phyloP scores from a whole-genome alignment of 2,113 vertebrate species.

The Camarhynchus parvulus region DNA sequence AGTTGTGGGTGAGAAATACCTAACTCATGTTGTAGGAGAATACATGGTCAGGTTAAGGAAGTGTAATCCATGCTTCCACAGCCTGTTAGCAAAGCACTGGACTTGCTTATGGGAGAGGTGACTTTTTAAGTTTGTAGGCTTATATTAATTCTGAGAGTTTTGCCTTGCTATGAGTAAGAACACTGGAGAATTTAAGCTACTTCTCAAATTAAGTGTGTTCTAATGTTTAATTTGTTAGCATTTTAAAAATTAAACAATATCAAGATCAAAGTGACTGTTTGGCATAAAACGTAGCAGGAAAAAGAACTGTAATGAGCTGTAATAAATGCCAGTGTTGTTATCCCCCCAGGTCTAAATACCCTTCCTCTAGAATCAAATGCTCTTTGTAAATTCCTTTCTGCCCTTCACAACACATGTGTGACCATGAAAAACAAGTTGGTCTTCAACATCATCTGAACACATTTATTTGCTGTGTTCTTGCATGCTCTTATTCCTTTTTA shows the following conservation, averaged over 20 bases:
- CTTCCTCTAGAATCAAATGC: not conserved
- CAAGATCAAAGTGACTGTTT: not conserved
- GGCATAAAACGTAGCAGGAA: not conserved
- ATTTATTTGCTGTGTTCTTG: not conserved
- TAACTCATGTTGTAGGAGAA: rapidly evolving
- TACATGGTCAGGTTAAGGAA: not conserved
- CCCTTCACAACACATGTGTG: rapidly evolving
- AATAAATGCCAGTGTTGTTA: not conserved
- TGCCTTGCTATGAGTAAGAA: not conserved
- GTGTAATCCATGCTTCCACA: not conserved
- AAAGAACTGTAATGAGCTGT: not conserved
- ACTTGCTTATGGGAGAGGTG: not conserved
- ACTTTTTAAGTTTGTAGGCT: not conserved
- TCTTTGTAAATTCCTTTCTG: not conserved
- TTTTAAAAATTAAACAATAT: not conserved
- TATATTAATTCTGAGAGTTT: not conserved
- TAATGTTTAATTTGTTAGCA: not conserved
- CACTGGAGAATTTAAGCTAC: not conserved
- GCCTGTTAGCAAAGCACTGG: not conserved
- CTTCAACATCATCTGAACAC: not conserved
- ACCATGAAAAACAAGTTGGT: not conserved
- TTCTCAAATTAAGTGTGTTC: not conserved
- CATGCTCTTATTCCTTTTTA: not conserved
- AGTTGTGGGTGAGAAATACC: not conserved
- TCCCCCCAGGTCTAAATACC: not conserved